Percentiles rank a stretch among this genome's conserved stretches.
Conservation (phyloP, 2,797 vertebrate genomes). For the Muraenolepis orangiensis region DNA sequence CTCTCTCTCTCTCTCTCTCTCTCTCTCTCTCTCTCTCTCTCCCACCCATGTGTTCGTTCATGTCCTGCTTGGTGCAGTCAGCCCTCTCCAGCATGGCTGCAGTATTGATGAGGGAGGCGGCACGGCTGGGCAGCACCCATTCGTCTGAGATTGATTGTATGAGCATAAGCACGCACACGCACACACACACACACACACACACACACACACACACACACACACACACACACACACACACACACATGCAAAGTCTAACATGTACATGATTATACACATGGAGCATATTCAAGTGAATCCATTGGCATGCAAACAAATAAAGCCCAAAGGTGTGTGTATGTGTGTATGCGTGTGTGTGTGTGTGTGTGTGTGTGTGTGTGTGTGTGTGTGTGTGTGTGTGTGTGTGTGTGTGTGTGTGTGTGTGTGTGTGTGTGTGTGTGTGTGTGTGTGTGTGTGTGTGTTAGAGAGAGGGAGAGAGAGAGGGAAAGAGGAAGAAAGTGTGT, state of each 20-base stretch:
- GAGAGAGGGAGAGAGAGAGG: no score
- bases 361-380: no score
- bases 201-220: neutral
- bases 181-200: neutral
- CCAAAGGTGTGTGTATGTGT: no score
- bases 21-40: neutral
- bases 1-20: neutral
- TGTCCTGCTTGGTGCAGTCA: slow-evolving; percentile 10
- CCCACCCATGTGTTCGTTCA: no score
- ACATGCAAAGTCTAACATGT: no score
- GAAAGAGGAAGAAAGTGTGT: neutral
- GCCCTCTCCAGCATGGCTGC: slow-evolving; percentile 36
- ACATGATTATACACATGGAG: neutral
- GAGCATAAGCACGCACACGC: neutral
- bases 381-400: no score
- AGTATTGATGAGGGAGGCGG: slow-evolving; percentile 41
- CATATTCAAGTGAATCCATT: neutral
- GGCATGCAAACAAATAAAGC: neutral
- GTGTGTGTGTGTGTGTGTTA: no score
- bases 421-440: no score
- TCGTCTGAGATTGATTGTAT: slow-evolving; percentile 9
- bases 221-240: no score
- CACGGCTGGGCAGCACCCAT: slow-evolving; percentile 18
- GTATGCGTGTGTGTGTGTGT: no score
- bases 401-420: no score